Evolutionary conservation across 2,888 invertebrate species (phyloP).

Genomic region (Pristionchus arcanus): DNA sequence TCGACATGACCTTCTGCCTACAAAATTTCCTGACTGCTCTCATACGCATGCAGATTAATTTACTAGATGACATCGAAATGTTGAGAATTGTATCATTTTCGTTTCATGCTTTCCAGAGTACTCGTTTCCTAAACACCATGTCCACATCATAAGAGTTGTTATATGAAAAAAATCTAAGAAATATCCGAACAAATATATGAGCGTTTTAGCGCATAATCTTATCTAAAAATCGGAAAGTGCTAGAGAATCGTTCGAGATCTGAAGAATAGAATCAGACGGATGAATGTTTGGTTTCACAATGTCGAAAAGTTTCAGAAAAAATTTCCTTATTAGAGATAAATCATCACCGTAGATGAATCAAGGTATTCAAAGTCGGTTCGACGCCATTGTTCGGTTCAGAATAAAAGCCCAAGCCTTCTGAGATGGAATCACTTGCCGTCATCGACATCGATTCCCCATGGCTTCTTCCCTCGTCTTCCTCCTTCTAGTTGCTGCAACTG

Average conservation of each 20-base stretch:
- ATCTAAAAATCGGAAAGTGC: too few species aligned
- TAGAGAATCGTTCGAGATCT: too few species aligned
- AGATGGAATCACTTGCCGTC: neutral
- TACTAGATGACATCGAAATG: neutral
- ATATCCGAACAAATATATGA: too few species aligned
- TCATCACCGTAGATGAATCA: neutral
- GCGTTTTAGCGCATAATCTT: too few species aligned
- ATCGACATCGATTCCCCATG: neutral
- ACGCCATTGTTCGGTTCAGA: neutral
- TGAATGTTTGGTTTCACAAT: neutral
- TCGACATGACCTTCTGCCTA: neutral
- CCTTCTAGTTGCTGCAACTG: neutral
- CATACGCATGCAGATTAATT: neutral
- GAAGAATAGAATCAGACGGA: neutral
- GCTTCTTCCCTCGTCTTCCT: neutral
- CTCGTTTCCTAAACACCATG: too few species aligned
- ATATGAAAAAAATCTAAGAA: too few species aligned
- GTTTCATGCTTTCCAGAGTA: too few species aligned
- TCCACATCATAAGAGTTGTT: too few species aligned
- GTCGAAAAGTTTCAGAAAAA: neutral
- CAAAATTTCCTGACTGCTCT: neutral
- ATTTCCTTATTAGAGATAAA: neutral
- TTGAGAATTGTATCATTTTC: neutral
- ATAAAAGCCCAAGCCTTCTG: neutral
- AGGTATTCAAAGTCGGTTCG: neutral